These are phyloP conservation scores for Hirtodrosophila histrioides DNA, from an alignment of 2,888 invertebrate species.

Conservation along the genomic window DNA sequence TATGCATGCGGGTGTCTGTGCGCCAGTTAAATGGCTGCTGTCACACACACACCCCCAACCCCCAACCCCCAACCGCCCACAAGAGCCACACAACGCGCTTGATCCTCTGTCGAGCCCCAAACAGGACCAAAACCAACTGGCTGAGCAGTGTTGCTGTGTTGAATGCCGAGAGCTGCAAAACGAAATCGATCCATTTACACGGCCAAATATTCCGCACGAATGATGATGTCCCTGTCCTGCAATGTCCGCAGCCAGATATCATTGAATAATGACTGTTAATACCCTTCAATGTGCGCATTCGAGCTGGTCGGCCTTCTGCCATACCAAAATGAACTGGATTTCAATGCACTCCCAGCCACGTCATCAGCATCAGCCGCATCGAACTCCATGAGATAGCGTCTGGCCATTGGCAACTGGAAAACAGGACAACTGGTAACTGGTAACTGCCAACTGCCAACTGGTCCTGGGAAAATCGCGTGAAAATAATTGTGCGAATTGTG, in stretches of 20 bases:
- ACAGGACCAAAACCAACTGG: neutral
- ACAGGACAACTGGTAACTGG: conserved; percentile 6
- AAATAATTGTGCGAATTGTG: conserved; percentile 79
- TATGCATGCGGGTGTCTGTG: conserved; percentile 48
- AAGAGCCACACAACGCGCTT: conserved; percentile 20
- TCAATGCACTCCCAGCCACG: conserved; percentile 70
- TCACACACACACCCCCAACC: conserved; percentile 1
- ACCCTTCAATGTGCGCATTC: conserved; percentile 80
- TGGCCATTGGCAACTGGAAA: conserved; percentile 21
- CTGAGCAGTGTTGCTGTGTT: neutral
- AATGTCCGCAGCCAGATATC: conserved; percentile 81
- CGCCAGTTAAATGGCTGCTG: conserved; percentile 46
- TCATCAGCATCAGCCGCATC: conserved; percentile 17
- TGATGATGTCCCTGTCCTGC: conserved; percentile 78
- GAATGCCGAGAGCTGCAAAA: conserved; percentile 34
- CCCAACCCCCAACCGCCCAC: too few species aligned
- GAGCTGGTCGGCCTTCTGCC: conserved; percentile 17
- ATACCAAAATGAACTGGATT: conserved; percentile 73
- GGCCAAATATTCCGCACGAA: conserved; percentile 67
- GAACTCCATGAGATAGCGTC: conserved; percentile 48
- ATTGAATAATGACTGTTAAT: conserved; percentile 84
- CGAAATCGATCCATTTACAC: conserved; percentile 72
- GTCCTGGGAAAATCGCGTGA: conserved; percentile 40
- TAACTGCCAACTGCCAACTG: neutral
- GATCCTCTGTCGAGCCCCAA: conserved; percentile 41